A percentile compares a stretch with the other conserved stretches of the same genome.
These are phyloP conservation scores for Pseudomyrmex dendroicus DNA, from an alignment of 1,140 invertebrate genomes.

Conservation along the genomic window DNA sequence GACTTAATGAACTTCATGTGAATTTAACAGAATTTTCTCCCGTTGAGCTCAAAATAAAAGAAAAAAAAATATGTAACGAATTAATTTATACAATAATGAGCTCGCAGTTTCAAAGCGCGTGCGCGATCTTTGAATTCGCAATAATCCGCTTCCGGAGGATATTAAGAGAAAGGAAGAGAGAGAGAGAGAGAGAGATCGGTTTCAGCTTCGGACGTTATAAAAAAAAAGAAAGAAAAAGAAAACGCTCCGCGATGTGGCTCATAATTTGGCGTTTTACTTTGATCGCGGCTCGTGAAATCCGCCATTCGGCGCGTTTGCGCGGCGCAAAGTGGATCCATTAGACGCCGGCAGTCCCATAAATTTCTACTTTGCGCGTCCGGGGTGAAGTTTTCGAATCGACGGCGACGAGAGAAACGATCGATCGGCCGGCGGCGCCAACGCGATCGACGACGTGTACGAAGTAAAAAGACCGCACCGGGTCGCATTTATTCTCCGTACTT, in stretches of 20 bases:
- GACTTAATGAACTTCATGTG: not conserved
- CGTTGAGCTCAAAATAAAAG: not conserved
- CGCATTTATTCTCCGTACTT: constrained; percentile 45
- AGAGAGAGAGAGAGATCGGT: not conserved
- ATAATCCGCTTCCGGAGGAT: too few species aligned
- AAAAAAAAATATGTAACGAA: too few species aligned
- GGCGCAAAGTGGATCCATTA: constrained; percentile 49
- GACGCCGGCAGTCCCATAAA: constrained; percentile 38
- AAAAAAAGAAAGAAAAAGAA: not conserved
- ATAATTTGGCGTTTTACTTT: constrained; percentile 10
- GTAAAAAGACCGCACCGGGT: constrained; percentile 36
- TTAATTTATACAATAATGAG: too few species aligned
- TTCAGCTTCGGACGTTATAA: not conserved
- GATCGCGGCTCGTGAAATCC: constrained; percentile 22
- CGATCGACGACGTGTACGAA: constrained; percentile 45
- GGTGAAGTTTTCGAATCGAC: constrained; percentile 43
- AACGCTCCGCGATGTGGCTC: not conserved
- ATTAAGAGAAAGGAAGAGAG: too few species aligned
- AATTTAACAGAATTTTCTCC: constrained; percentile 7
- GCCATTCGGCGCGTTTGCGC: constrained; percentile 28
- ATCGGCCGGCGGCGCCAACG: constrained; percentile 44
- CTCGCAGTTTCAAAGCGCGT: too few species aligned
- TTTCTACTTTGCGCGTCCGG: constrained; percentile 46
- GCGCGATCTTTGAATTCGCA: not conserved
- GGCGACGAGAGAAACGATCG: constrained; percentile 47